Conservation (phyloP, 1,140 invertebrate genomes). For the Halesus radiatus region DNA sequence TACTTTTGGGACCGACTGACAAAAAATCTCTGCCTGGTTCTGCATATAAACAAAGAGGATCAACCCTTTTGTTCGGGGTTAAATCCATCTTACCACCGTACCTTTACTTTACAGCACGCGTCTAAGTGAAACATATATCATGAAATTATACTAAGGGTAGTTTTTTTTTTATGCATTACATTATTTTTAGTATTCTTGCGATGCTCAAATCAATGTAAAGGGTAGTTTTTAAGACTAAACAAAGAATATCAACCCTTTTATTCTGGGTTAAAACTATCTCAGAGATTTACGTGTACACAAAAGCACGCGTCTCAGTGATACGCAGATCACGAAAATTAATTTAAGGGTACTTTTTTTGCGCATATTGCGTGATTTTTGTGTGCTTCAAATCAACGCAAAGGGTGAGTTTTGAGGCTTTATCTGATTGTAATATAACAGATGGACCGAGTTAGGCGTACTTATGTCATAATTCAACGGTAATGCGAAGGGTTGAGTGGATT, state of each 20-base stretch:
- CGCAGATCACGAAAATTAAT: too few species aligned
- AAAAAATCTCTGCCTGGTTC: constrained; percentile 16
- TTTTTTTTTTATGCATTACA: background rate
- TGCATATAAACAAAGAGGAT: background rate
- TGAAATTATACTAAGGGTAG: background rate
- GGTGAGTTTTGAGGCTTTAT: too few species aligned
- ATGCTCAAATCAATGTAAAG: too few species aligned
- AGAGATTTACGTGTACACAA: background rate
- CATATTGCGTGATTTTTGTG: too few species aligned
- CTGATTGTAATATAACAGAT: constrained; percentile 18
- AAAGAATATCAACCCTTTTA: too few species aligned
- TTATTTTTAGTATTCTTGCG: too few species aligned
- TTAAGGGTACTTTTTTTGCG: too few species aligned
- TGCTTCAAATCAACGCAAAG: too few species aligned
- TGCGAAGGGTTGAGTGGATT: constrained; percentile 29
- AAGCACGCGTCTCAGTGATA: background rate
- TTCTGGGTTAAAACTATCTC: too few species aligned
- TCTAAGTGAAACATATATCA: background rate
- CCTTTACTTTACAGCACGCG: background rate
- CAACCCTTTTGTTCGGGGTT: background rate
- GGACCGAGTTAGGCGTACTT: constrained; percentile 37
- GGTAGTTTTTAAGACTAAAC: too few species aligned
- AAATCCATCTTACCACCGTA: background rate
- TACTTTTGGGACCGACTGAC: background rate
- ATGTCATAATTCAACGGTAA: constrained; percentile 43